These are phyloP conservation scores for Sinocyclocheilus rhinocerous DNA, from an alignment of 2,113 vertebrate genomes.

Conservation along the genomic window DNA sequence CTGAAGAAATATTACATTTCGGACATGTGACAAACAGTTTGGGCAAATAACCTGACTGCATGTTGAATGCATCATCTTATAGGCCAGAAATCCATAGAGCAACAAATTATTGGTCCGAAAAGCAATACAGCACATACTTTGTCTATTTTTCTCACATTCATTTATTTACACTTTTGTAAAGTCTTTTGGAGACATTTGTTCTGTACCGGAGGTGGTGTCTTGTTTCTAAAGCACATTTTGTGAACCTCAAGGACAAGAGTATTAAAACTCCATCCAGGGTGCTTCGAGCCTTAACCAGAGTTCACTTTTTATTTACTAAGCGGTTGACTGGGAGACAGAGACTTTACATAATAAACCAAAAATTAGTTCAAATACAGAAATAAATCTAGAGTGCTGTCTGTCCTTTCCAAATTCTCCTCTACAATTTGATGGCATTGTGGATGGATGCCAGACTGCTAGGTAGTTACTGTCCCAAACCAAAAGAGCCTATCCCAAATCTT, in stretches of 20 bases:
- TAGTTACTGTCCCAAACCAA: neutral
- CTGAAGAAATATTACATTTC: neutral
- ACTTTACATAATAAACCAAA: neutral
- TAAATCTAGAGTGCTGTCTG: neutral
- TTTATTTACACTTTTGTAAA: neutral
- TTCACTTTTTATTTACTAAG: neutral
- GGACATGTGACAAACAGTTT: neutral
- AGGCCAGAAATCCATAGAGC: neutral
- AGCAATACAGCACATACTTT: neutral
- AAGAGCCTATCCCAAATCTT: neutral
- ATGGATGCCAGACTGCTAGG: neutral
- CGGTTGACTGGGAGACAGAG: neutral
- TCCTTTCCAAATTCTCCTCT: neutral
- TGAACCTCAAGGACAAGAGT: constrained; percentile 1
- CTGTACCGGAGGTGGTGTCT: neutral
- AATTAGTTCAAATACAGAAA: neutral
- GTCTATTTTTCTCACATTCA: neutral
- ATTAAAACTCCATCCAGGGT: neutral
- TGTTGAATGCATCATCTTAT: neutral
- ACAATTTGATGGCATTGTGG: neutral
- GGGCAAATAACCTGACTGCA: neutral
- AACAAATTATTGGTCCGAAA: neutral
- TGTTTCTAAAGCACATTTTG: neutral
- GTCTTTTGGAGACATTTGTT: neutral
- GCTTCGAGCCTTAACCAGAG: neutral